Base-by-base conservation (phyloP, 30 jellyfish, hydroid and myxozoan species). In the Hydractinia echinata region DNA sequence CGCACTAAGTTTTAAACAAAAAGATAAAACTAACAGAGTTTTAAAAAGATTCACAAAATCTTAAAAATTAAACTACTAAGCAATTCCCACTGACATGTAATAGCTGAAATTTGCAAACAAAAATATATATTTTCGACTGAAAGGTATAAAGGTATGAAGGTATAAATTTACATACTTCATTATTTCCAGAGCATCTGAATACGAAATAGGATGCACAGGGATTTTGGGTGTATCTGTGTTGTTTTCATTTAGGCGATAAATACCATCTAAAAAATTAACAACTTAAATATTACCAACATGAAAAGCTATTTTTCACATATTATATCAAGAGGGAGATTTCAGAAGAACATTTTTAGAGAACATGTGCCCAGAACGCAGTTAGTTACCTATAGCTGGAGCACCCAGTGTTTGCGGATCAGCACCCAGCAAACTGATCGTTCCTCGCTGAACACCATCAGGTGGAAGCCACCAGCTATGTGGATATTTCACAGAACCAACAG, bases 401-500 rank as follows among this genome's bases (percentile, higher is more conserved):
- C 97, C 97, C 10, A 87, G 95, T 18, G 95, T 89, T 55, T 83
- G 76, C 3, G 97, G 97, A 81, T 89, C 97, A 3, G 95, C 97
- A 66, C 81, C 87, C 19, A 73, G 86, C 48, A 67, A 67, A 79
- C 19, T 48, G 5, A 89, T 72, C 15, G 97, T 89, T 16, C 97
- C 97, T 48, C 97, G 68, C 72, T 89, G 97, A 61, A 89, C 97
- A 51, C 97, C 97, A 81, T 89, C 97, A 5, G 95, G 80, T 11
- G 97, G 97, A 83, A 89, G 70, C 97, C 97, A 89, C 97, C 97
- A 89, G 4, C 89, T 72, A 8, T 89, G 66, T 4, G 97, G 97
- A 66, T 89, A 89, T 8, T 89, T 79, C 18, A 85, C 30, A 55
- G 79, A 67, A 55, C 97, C 97, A 44, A 83, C 56, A 30, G 97